Evolutionary conservation across 2,797 vertebrate species (phyloP).

Genomic region (Rachycentron canadum): DNA sequence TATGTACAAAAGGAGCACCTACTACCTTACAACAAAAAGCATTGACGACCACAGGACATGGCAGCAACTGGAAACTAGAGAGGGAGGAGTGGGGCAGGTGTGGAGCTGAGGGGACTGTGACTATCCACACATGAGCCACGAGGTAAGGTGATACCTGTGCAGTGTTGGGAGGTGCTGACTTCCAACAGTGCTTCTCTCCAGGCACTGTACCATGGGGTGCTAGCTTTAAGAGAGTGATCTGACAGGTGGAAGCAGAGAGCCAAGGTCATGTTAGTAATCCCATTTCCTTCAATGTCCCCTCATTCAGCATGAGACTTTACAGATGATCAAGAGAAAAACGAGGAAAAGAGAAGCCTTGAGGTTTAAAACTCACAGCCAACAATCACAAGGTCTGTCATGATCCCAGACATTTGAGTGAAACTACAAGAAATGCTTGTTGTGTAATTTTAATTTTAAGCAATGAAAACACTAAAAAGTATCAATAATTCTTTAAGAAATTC

Average conservation of each 20-base stretch:
- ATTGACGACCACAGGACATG: not conserved
- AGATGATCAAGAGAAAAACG: conserved; percentile 12
- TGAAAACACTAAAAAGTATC: not conserved
- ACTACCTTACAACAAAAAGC: conserved; percentile 16
- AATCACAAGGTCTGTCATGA: no score
- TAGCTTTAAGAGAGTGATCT: conserved; percentile 95
- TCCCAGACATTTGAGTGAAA: no score
- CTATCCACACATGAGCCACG: conserved; percentile 35
- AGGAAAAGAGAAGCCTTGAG: not conserved
- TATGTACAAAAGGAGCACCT: conserved; percentile 1
- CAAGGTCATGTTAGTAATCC: conserved; percentile 50
- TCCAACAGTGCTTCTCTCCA: conserved; percentile 93
- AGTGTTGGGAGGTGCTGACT: conserved; percentile 90
- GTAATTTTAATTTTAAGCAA: not conserved
- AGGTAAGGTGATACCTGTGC: conserved; percentile 88
- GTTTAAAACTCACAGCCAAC: not conserved
- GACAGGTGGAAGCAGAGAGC: conserved; percentile 81
- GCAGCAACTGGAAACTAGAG: conserved; percentile 21
- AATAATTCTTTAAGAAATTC: no score
- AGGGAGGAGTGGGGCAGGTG: conserved; percentile 10
- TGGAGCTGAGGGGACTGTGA: conserved; percentile 18
- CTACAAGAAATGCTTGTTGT: not conserved
- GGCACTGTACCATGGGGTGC: conserved; percentile 93
- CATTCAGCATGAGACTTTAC: conserved; percentile 1
- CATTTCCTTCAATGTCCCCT: conserved; percentile 1